Evolutionary conservation across 30 jellyfish, hydroid and myxozoan species (phyloP), one percentile per base, ranked within the genome.

Genomic region (Aurelia coerulea): DNA sequence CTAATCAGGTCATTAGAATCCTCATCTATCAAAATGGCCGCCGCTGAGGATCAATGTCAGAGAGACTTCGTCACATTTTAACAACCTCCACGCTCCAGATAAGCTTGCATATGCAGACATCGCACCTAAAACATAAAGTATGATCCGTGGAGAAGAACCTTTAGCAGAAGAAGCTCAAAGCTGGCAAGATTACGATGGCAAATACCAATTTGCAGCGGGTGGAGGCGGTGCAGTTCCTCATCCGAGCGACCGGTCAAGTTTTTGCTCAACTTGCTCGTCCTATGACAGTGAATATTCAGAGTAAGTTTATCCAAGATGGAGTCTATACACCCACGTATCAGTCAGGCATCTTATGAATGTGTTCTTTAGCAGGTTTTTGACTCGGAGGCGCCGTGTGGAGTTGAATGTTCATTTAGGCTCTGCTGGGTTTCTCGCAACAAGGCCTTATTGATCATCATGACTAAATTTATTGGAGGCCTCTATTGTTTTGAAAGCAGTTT

Each of bases 11-110:
- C 81, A 73, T 84, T 84, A 84, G 65, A 87, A 73, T 68, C 91
- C 88, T 84, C 93, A 84, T 84, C 31, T 84, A 84, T 84, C 93
- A 84, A 72, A 84, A 84, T 84, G 93, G 93, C 93, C 81, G 93
- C 93, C 93, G 56, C 78, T 77, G 69, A 51, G 53, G 68, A 19
- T 29, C 35, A 32, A 49, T 73, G 69, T 46, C 39, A 39, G 19
- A 31, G 10, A 53, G 23, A 68, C 74, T 19, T 16, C 59, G 42
- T 31, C 76, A 75, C 86, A 33, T 52, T 60, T 0, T 60, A 60
- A 60, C 70, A 2, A 4, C 56, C 56, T 46, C 56, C 56, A 5
- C 56, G 56, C 56, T 46, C 56, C 56, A 46, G 56, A 46, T 46
- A 46, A 46, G 56, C 56, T 46, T 46, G 56, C 56, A 46, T 46